Base-by-base conservation (phyloP, 2,888 invertebrate species). In the Tetheella fluctuosa region DNA sequence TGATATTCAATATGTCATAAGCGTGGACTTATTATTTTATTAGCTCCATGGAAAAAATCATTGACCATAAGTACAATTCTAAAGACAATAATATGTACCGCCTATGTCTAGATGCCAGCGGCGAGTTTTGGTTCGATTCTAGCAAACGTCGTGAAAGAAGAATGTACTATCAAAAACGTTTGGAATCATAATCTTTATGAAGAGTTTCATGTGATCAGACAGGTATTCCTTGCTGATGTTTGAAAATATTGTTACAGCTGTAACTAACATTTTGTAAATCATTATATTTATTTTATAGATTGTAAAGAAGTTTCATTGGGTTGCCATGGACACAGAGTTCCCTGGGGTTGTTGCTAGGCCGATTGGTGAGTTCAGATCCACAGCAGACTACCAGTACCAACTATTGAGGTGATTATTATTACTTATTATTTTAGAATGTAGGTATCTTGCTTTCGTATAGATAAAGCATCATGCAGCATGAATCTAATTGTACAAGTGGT, bases 241-340 rank as follows among this genome's bases (percentile, higher is more conserved):
- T 8, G 1, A 8, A 30, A 8, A 30, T 30, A 30, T 30, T 8
- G 30, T 30, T 6, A 5, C 8, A 30, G 6, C 13, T 13, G 1
- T 34, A 3, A 25, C 6, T 25, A 48, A 25, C 17, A 52, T 20
- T 52, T 42, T 58, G 15, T 57, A 12, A 52, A 54, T 52, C 30
- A 52, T 13, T 52, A 20, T 42, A 42, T 23, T 17, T 28, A 39
- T 17, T 48, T 55, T 68, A 60, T 37, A 95, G 95, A 94, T 97
- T 72, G 97, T 97, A 23, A 96, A 96, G 83, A 96, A 97, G 76
- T 97, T 96, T 85, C 96, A 96, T 73, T 97, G 96, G 94, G 96
- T 97, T 57, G 97, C 97, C 54, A 97, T 97, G 99, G 99, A 99
- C 87, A 99, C 99, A 25, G 99, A 99, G 89, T 99, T 99, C 91